These are phyloP conservation scores for Boloria selene DNA, from an alignment of 2,888 invertebrate species.

Conservation along the genomic window DNA sequence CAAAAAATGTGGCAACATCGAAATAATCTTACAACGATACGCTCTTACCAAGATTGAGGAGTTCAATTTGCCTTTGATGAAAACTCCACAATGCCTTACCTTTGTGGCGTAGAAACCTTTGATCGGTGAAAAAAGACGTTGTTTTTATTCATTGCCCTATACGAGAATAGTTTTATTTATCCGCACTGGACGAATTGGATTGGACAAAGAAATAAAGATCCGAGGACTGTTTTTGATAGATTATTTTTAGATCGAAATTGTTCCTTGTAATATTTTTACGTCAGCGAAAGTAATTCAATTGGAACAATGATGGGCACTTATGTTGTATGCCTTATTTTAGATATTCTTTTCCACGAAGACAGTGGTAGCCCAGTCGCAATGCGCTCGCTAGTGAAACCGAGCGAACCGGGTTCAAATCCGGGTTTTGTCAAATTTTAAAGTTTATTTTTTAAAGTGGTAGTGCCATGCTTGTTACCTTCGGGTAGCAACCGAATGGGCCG, in stretches of 20 bases:
- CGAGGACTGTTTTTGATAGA: slow-evolving; percentile 2
- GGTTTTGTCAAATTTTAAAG: too few relatives aligned
- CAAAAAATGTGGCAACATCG: too few relatives aligned
- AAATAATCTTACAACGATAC: not conserved
- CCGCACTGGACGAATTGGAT: not conserved
- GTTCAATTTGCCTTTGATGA: slow-evolving; percentile 10
- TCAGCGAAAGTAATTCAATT: not conserved
- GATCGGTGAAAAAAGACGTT: slow-evolving; percentile 3
- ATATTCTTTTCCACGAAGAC: too few relatives aligned
- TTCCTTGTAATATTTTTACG: slow-evolving; percentile 11
- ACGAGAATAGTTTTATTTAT: not conserved
- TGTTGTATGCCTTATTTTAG: not conserved
- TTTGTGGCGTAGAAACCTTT: slow-evolving; percentile 8
- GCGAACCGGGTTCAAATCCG: too few relatives aligned
- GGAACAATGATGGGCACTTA: not conserved
- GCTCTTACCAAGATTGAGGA: slow-evolving; percentile 3
- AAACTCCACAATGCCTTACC: slow-evolving; percentile 1
- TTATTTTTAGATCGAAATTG: slow-evolving; percentile 7
- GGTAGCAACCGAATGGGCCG: too few relatives aligned
- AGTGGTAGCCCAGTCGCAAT: too few relatives aligned
- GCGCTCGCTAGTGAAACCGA: too few relatives aligned
- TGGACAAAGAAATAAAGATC: not conserved
- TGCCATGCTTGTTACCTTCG: too few relatives aligned
- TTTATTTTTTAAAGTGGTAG: too few relatives aligned
- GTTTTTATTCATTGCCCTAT: not conserved